These are phyloP conservation scores for Smithornis capensis DNA, from an alignment of 2,113 vertebrate species.

Conservation along the genomic window DNA sequence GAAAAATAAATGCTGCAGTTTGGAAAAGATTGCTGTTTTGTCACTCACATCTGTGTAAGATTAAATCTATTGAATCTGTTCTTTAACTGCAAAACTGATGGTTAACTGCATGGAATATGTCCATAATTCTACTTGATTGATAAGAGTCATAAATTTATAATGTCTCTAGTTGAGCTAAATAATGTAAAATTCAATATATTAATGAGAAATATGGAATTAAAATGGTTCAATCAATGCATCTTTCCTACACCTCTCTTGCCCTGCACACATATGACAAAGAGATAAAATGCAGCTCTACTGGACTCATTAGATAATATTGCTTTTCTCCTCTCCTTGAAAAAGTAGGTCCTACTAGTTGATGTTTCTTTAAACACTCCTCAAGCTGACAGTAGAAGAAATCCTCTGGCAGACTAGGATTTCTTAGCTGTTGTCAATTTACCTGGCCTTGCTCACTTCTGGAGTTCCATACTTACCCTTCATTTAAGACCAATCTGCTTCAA, in stretches of 20 bases:
- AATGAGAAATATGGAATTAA: background rate
- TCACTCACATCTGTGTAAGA: background rate
- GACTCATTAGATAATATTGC: background rate
- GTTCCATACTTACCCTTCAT: background rate
- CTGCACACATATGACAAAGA: background rate
- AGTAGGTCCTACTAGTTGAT: background rate
- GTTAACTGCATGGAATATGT: background rate
- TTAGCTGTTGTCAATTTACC: background rate
- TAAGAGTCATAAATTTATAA: background rate
- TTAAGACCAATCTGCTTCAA: background rate
- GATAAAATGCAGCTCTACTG: background rate
- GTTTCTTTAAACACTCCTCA: background rate
- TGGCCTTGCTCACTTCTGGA: background rate
- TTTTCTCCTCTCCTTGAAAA: background rate
- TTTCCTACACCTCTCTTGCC: background rate
- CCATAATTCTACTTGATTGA: constrained; percentile 27
- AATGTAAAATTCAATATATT: constrained; percentile 29
- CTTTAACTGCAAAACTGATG: background rate
- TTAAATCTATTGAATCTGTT: background rate
- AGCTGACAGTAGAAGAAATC: background rate
- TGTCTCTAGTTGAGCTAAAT: constrained; percentile 1
- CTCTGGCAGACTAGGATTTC: background rate
- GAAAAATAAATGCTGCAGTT: constrained; percentile 26
- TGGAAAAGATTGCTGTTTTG: background rate
- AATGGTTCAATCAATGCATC: background rate